Percentiles rank a stretch among this genome's conserved stretches.
Conservation (phyloP, 2,888 invertebrate species). For the Oligia fasciuncula region DNA sequence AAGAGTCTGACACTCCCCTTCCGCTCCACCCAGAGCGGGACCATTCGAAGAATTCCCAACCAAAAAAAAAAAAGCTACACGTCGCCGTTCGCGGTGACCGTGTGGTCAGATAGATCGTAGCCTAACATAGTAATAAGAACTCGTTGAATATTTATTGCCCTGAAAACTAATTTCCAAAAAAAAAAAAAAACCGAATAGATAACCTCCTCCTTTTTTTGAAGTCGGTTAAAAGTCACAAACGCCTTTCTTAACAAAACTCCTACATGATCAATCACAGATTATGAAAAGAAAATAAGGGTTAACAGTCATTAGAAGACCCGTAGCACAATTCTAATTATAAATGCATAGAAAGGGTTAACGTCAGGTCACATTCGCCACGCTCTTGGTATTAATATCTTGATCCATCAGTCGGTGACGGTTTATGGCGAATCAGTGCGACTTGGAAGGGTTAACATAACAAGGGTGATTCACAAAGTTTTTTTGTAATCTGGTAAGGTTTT, state of each 20-base stretch:
- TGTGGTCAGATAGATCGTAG: no score
- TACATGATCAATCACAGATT: constrained; percentile 69
- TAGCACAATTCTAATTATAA: constrained; percentile 76
- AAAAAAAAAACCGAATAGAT: no score
- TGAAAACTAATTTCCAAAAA: neutral
- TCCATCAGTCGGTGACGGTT: constrained; percentile 88
- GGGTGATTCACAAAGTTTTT: constrained; percentile 70
- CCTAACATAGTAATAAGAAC: neutral
- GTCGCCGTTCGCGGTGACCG: no score
- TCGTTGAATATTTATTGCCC: neutral
- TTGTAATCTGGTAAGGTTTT: constrained; percentile 33
- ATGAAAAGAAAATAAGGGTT: constrained; percentile 71
- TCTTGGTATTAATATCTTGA: constrained; percentile 89
- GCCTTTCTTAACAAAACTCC: constrained; percentile 60
- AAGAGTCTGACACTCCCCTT: no score
- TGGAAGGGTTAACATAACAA: constrained; percentile 77
- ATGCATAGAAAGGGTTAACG: constrained; percentile 86
- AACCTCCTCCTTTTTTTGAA: no score
- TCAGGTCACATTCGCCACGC: constrained; percentile 88
- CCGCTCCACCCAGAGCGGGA: no score
- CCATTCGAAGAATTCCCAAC: no score
- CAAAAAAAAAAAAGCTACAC: no score
- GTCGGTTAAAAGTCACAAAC: constrained; percentile 31
- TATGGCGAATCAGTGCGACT: constrained; percentile 86
- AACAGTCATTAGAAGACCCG: constrained; percentile 79